A percentile compares a stretch with the other conserved stretches of the same genome.
Conservation (phyloP, 2,113 vertebrate species). For the Ovis aries region ARS-UI_Ramb_v3.0 NC_056077.1:11776501-11777000, state of each 20-base stretch:
- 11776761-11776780: background rate
- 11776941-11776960: background rate
- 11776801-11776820: background rate
- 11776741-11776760: background rate
- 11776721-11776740: background rate
- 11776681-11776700: background rate
- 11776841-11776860: too few species aligned
- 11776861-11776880: too few species aligned
- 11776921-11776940: background rate
- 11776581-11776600: fast-evolving
- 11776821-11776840: fast-evolving
- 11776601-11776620: background rate
- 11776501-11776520: background rate
- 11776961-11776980: background rate
- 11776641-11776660: background rate
- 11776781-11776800: background rate
- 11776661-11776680: too few species aligned
- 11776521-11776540: background rate
- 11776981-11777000: background rate
- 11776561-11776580: background rate
- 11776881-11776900: background rate
- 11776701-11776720: background rate
- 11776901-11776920: background rate
- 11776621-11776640: background rate
- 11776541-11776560: background rate